Percentiles rank a stretch among this genome's conserved stretches.
Conservation (phyloP, 2,113 vertebrate genomes). For the Poicephalus gulielmi region DNA sequence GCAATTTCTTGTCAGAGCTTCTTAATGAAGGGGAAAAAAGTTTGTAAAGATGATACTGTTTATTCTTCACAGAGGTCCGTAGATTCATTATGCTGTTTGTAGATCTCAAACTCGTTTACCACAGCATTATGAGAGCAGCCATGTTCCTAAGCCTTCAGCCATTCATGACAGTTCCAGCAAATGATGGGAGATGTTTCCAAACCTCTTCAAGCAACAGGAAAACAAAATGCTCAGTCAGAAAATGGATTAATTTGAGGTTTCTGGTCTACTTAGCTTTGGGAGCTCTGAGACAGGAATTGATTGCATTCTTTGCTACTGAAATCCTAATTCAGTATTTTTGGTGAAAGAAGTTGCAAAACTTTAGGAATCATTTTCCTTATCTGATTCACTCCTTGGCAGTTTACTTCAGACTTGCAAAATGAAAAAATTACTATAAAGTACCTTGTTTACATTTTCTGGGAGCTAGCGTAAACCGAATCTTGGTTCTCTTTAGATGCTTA, state of each 20-base stretch:
- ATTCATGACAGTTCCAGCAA: background rate
- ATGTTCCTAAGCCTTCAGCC: background rate
- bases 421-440: background rate
- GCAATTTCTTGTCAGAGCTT: background rate
- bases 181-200: background rate
- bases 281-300: background rate
- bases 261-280: background rate
- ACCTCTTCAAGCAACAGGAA: background rate
- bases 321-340: background rate
- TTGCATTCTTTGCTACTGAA: background rate
- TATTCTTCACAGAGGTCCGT: background rate
- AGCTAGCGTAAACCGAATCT: background rate
- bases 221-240: background rate
- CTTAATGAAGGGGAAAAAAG: background rate
- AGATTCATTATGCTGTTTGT: background rate
- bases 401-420: background rate
- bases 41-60: background rate
- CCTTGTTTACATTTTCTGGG: background rate
- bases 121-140: background rate
- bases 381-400: background rate
- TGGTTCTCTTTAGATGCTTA: background rate
- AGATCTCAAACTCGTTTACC: background rate
- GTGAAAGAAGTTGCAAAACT: background rate
- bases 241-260: background rate
- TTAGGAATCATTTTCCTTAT: background rate